Percentiles rank a stretch among this genome's conserved stretches.
These are phyloP conservation scores for Listronotus bonariensis DNA, from an alignment of 1,140 invertebrate genomes.

Conservation along the genomic window DNA sequence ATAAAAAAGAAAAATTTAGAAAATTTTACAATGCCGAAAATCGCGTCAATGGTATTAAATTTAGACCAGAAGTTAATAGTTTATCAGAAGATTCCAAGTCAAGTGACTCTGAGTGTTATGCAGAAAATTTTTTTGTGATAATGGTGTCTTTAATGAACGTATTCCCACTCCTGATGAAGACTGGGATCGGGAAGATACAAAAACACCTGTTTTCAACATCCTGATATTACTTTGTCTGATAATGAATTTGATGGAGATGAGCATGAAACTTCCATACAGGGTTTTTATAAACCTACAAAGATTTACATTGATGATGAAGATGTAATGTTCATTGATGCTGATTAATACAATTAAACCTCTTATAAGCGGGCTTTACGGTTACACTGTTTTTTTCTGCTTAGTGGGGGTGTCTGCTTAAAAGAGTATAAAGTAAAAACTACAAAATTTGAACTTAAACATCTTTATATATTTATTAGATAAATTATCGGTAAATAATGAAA, in stretches of 20 bases:
- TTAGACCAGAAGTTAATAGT: background rate
- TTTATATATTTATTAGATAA: too few relatives aligned
- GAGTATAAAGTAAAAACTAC: too few relatives aligned
- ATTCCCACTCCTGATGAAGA: conserved; percentile 9
- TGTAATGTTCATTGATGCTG: too few relatives aligned
- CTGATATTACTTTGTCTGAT: conserved; percentile 25
- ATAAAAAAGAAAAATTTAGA: conserved; percentile 8
- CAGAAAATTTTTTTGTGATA: conserved; percentile 2
- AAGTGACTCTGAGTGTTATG: conserved; percentile 8
- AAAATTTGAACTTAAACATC: too few relatives aligned
- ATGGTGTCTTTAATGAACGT: background rate
- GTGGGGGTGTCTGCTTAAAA: too few relatives aligned
- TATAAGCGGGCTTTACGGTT: too few relatives aligned
- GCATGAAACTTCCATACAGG: background rate
- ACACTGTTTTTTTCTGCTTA: too few relatives aligned
- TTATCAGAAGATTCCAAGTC: background rate
- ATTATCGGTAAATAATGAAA: too few relatives aligned
- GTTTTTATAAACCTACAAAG: too few relatives aligned
- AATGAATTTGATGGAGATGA: conserved; percentile 23
- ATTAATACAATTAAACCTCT: too few relatives aligned
- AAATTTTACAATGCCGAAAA: background rate
- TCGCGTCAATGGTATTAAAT: background rate
- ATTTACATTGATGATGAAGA: too few relatives aligned
- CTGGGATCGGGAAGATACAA: conserved; percentile 22
- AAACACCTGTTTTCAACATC: background rate